These are phyloP conservation scores for Kryptolebias ocellatus DNA, from an alignment of 2,797 vertebrate genomes.

Conservation along the genomic window DNA sequence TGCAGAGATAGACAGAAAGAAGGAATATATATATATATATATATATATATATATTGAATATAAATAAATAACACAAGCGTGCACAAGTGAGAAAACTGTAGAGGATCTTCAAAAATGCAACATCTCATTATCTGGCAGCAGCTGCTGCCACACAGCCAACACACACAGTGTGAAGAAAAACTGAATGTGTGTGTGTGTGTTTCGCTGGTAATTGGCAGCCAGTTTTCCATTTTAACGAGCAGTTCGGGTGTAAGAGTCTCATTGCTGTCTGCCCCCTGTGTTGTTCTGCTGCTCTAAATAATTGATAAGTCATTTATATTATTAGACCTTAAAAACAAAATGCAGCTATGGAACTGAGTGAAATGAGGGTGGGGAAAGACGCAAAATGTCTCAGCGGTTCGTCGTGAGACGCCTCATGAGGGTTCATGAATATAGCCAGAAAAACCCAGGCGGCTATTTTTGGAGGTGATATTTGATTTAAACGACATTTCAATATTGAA, in stretches of 20 bases:
- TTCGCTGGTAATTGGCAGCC: slow-evolving; percentile 71
- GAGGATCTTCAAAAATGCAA: slow-evolving; percentile 54
- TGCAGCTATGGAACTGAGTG: slow-evolving; percentile 54
- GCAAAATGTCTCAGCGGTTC: slow-evolving; percentile 25
- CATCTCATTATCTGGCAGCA: slow-evolving; percentile 68
- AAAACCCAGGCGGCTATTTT: slow-evolving; percentile 27
- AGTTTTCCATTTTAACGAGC: slow-evolving; percentile 66
- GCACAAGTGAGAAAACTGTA: slow-evolving; percentile 24
- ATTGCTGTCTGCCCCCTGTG: slow-evolving; percentile 61
- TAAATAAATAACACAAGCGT: slow-evolving; percentile 25
- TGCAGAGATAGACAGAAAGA: slow-evolving; percentile 36
- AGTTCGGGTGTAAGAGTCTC: slow-evolving; percentile 57
- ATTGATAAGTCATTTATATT: slow-evolving; percentile 80
- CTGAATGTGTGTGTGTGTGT: slow-evolving; percentile 16
- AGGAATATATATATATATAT: background rate
- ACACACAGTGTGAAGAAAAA: slow-evolving; percentile 3
- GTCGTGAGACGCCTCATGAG: slow-evolving; percentile 23
- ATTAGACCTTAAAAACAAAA: slow-evolving; percentile 74
- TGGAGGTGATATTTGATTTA: slow-evolving; percentile 26
- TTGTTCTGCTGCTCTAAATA: slow-evolving; percentile 77
- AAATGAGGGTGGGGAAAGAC: slow-evolving; percentile 31
- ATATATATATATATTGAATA: background rate
- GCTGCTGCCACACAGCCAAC: slow-evolving; percentile 48
- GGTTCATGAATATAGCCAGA: slow-evolving; percentile 17
- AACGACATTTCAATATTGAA: slow-evolving; percentile 31